Evolutionary conservation across 2,888 invertebrate species (phyloP).

Genomic region (Netelia virgata): DNA sequence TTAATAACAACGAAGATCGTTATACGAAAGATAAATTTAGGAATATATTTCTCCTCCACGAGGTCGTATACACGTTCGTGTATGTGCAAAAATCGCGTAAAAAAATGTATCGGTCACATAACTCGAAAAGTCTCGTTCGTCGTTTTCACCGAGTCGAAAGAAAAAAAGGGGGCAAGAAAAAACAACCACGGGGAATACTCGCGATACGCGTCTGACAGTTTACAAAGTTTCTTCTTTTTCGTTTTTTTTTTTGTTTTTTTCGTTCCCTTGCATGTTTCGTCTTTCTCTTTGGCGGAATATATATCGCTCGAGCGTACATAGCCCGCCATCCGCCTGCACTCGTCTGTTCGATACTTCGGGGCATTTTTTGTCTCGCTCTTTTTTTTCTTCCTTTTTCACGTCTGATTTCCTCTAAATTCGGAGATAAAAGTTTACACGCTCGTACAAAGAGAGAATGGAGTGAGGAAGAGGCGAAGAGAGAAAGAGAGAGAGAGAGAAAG

Average conservation of each 20-base stretch:
- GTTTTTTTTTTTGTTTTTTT: conserved; percentile 17
- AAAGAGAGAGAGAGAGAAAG: conserved; percentile 59
- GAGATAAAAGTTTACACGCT: conserved; percentile 84
- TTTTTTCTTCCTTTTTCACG: conserved; percentile 62
- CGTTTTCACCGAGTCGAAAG: not conserved
- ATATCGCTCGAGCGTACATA: conserved; percentile 6
- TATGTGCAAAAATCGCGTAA: not conserved
- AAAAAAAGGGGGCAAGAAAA: not conserved
- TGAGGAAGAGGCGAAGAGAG: conserved; percentile 54
- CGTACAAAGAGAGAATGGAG: conserved; percentile 45
- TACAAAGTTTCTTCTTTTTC: not conserved
- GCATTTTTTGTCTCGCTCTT: conserved; percentile 11
- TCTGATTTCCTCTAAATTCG: conserved; percentile 83
- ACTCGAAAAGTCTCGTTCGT: not conserved
- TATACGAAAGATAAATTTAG: no score
- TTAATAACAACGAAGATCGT: no score
- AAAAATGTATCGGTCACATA: not conserved
- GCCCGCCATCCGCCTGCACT: not conserved
- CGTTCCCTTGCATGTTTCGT: not conserved
- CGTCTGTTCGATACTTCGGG: conserved; percentile 25
- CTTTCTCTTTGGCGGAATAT: conserved; percentile 23
- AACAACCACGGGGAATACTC: not conserved
- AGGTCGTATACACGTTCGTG: no score
- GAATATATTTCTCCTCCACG: no score
- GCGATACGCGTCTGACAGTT: not conserved